These are phyloP conservation scores for Caenorhabditis sp. DNA, from an alignment of 2,888 invertebrate genomes.

Conservation along the genomic window DNA sequence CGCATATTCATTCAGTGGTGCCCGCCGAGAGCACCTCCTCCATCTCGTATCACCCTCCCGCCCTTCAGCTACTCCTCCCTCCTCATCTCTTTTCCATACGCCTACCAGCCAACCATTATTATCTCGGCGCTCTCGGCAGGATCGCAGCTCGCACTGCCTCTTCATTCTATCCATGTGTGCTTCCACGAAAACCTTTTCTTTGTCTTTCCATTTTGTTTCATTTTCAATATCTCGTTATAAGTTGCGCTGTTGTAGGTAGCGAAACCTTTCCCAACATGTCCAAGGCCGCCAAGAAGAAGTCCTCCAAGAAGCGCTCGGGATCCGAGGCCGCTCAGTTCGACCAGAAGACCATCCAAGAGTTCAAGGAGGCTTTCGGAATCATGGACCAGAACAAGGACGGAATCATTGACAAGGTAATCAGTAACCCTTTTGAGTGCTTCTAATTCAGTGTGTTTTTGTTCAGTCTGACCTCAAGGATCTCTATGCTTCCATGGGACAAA, in stretches of 20 bases:
- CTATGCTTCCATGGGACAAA: constrained; percentile 81
- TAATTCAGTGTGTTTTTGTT: background rate
- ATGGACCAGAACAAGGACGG: constrained; percentile 82
- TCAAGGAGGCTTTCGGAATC: constrained; percentile 83
- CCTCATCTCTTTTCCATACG: constrained; percentile 30
- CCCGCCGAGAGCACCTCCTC: constrained; percentile 41
- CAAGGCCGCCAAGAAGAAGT: constrained; percentile 74
- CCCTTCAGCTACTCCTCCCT: constrained; percentile 45
- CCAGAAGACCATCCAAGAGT: constrained; percentile 81
- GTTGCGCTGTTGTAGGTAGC: constrained; percentile 31
- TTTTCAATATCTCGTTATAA: background rate
- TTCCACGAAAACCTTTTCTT: background rate
- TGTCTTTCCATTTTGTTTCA: background rate
- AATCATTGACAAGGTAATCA: constrained; percentile 64
- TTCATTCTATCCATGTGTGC: constrained; percentile 42
- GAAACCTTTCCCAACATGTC: constrained; percentile 54
- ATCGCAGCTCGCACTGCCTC: constrained; percentile 16
- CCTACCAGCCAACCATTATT: constrained; percentile 58
- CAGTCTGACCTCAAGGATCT: constrained; percentile 81
- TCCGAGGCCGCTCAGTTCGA: constrained; percentile 82
- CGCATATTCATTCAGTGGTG: constrained; percentile 13
- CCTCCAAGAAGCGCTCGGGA: constrained; percentile 79
- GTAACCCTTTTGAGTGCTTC: background rate
- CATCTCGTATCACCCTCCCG: constrained; percentile 20
- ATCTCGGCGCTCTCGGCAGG: constrained; percentile 38